Conservation (phyloP, 2,888 invertebrate genomes). For the Pachycephus smyrnensis region DNA sequence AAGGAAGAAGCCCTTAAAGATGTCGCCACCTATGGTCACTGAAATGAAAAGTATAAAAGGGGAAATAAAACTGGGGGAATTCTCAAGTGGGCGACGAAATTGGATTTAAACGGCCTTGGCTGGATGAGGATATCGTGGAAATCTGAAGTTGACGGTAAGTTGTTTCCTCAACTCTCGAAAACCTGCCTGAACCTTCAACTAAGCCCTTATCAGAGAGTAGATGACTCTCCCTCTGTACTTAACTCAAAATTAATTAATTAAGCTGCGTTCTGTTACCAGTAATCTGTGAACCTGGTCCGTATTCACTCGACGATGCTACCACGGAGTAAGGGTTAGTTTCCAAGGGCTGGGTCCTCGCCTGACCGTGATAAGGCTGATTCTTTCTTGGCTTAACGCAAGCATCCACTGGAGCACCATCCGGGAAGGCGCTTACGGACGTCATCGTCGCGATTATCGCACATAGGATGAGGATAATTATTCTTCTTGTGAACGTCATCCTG, state of each 20-base stretch:
- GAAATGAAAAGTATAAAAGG: conserved; percentile 32
- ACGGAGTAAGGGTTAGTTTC: conserved; percentile 77
- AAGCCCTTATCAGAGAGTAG: neutral
- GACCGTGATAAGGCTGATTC: conserved; percentile 83
- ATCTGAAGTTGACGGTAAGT: neutral
- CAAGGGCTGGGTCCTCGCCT: conserved; percentile 76
- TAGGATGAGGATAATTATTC: neutral
- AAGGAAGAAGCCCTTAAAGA: conserved; percentile 86
- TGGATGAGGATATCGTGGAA: neutral
- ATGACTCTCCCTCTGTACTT: neutral
- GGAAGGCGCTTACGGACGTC: conserved; percentile 70
- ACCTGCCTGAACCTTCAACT: neutral
- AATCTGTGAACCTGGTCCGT: conserved; percentile 77
- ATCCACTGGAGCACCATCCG: conserved; percentile 86
- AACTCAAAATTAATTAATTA: neutral
- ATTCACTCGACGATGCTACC: conserved; percentile 74
- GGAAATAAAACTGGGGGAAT: neutral
- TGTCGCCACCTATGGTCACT: conserved; percentile 72
- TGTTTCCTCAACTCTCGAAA: neutral
- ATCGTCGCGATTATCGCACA: conserved; percentile 18
- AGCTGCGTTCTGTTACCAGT: conserved; percentile 70
- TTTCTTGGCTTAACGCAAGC: conserved; percentile 81
- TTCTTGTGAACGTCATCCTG: neutral
- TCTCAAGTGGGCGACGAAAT: neutral
- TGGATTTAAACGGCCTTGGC: neutral